phyloP scores from a whole-genome alignment of 1,140 invertebrate species.

The Himalopsyche phryganea region DNA sequence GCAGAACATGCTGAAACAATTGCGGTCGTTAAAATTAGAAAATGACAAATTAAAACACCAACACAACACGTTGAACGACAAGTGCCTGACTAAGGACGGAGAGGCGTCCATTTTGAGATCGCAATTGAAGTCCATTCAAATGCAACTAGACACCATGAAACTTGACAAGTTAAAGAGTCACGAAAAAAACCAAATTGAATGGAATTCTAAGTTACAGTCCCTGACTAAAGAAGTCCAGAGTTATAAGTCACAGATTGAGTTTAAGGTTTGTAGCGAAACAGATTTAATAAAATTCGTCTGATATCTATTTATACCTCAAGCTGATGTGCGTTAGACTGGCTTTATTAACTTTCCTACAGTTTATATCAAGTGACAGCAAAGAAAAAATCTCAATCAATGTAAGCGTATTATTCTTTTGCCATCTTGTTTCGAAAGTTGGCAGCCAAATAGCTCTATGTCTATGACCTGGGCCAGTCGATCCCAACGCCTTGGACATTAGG shows the following conservation, averaged over 20 bases:
- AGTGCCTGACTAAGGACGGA: slow-evolving; percentile 48
- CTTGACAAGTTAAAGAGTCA: slow-evolving; percentile 44
- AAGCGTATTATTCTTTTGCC: too few species aligned
- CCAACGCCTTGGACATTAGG: too few species aligned
- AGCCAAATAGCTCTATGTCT: too few species aligned
- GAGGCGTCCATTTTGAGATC: slow-evolving; percentile 47
- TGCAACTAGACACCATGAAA: slow-evolving; percentile 42
- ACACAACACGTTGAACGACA: slow-evolving; percentile 44
- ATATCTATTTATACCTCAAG: background rate
- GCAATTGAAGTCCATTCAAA: slow-evolving; percentile 44
- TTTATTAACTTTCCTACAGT: slow-evolving; percentile 1
- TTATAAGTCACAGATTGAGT: slow-evolving; percentile 45
- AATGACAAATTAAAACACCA: slow-evolving; percentile 48
- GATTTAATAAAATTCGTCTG: background rate
- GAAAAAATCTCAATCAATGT: background rate
- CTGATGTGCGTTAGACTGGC: background rate
- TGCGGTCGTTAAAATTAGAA: slow-evolving; percentile 31
- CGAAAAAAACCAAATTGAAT: slow-evolving; percentile 45
- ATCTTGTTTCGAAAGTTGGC: too few species aligned
- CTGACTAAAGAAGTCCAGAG: slow-evolving; percentile 42
- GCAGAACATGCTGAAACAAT: slow-evolving; percentile 16
- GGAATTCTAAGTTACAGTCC: slow-evolving; percentile 39
- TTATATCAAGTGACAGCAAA: slow-evolving; percentile 1
- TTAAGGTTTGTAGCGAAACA: slow-evolving; percentile 41
- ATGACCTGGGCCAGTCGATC: too few species aligned